Evolutionary conservation across 2,113 vertebrate species (phyloP).

Genomic region (Xenopus laevis): DNA sequence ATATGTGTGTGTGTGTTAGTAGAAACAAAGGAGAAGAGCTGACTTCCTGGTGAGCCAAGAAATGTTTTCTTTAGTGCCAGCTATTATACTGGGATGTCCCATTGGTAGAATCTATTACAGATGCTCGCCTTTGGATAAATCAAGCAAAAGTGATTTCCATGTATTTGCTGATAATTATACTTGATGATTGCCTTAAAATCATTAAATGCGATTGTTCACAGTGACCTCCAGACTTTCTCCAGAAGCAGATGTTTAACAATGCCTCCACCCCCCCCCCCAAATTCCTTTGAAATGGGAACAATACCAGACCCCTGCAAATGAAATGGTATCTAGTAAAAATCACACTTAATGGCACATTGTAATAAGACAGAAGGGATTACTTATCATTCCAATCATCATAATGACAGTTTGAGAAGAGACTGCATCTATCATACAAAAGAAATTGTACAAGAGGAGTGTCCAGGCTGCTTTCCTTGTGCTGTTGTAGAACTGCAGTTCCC

Average conservation of each 20-base stretch:
- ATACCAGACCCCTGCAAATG: not conserved
- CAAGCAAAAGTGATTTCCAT: conserved; percentile 13
- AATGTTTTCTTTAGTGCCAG: no score
- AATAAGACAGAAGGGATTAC: not conserved
- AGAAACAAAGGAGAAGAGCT: no score
- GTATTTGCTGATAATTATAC: conserved; percentile 14
- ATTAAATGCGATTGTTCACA: conserved; percentile 32
- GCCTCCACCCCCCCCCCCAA: not conserved
- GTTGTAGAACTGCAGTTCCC: no score
- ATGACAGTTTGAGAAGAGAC: no score
- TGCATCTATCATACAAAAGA: no score
- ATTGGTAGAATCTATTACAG: conserved; percentile 26
- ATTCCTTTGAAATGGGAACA: conserved; percentile 22
- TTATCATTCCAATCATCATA: not conserved
- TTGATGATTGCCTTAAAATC: conserved; percentile 31
- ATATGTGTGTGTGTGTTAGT: no score
- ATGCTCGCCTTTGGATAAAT: conserved; percentile 36
- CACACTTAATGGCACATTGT: conserved; percentile 25
- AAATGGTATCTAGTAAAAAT: not conserved
- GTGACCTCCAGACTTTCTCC: conserved; percentile 30
- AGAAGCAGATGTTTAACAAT: conserved; percentile 33
- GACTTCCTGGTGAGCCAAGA: no score
- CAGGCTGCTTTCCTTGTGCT: no score
- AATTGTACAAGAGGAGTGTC: no score
- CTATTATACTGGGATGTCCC: no score